Percentiles rank a stretch among this genome's conserved stretches.
These are phyloP conservation scores for Antedon mediterranea DNA, from an alignment of 53 echinoderm and acorn worm species.

Conservation along the genomic window DNA sequence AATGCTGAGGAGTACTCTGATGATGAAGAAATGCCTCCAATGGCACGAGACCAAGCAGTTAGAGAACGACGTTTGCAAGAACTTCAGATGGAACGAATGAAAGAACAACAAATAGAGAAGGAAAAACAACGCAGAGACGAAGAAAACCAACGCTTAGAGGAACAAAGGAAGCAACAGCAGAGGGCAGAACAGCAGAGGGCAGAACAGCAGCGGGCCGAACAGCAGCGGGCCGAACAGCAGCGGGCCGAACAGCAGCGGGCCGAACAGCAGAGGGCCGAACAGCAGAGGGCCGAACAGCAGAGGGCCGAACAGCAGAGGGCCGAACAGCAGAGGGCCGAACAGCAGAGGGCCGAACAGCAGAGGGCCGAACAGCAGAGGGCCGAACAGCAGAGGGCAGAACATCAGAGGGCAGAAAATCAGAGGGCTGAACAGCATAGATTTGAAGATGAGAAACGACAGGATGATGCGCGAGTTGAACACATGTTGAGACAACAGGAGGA, in stretches of 20 bases:
- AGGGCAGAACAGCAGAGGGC: constrained; percentile 16
- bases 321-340: constrained; percentile 16
- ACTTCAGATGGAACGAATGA: constrained; percentile 21
- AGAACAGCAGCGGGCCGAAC: constrained; percentile 16
- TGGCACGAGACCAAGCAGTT: neutral
- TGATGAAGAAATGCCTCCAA: constrained; percentile 7
- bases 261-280: constrained; percentile 16
- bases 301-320: constrained; percentile 16
- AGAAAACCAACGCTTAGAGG: constrained; percentile 12
- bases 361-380: constrained; percentile 16
- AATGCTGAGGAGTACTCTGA: constrained; percentile 39
- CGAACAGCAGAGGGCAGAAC: constrained; percentile 16
- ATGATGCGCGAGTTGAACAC: constrained; percentile 9
- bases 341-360: constrained; percentile 21
- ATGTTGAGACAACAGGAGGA: constrained; percentile 42
- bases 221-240: constrained; percentile 19
- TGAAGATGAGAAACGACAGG: constrained; percentile 12
- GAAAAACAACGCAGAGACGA: neutral
- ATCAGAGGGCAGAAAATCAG: constrained; percentile 16
- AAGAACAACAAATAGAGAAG: constrained; percentile 23
- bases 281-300: constrained; percentile 21
- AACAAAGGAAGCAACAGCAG: constrained; percentile 32
- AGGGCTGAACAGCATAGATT: constrained; percentile 14
- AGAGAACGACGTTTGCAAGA: constrained; percentile 25
- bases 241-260: constrained; percentile 16